These are phyloP conservation scores for Temnothorax ravouxi DNA, from an alignment of 2,888 invertebrate species.

Conservation along the genomic window DNA sequence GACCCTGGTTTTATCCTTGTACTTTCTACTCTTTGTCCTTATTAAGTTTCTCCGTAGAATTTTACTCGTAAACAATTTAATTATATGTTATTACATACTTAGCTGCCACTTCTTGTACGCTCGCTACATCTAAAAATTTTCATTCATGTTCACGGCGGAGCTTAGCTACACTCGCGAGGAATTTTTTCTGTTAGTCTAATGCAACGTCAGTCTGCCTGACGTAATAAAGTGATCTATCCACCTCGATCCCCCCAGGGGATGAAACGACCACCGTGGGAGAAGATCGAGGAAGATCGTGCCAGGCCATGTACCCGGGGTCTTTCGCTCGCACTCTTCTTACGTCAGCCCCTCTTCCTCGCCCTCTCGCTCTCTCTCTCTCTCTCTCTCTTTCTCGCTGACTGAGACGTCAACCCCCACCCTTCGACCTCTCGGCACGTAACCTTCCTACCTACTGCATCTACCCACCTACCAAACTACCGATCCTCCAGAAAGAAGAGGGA, in stretches of 20 bases:
- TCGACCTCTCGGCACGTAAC: conserved; percentile 70
- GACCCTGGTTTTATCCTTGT: neutral
- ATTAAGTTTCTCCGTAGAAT: neutral
- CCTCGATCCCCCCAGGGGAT: conserved; percentile 61
- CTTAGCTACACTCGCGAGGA: conserved; percentile 14
- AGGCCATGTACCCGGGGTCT: conserved; percentile 48
- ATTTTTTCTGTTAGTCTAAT: conserved; percentile 45
- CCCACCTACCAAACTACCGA: conserved; percentile 70
- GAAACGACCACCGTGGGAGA: conserved; percentile 62
- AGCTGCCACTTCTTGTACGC: neutral
- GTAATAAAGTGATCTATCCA: conserved; percentile 63
- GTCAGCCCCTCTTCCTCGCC: conserved; percentile 23
- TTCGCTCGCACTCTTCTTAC: conserved; percentile 48
- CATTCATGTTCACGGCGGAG: neutral
- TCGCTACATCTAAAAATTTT: neutral
- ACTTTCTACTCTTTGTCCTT: neutral
- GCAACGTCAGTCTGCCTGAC: conserved; percentile 47
- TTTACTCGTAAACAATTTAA: conserved; percentile 7
- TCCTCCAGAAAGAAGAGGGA: conserved; percentile 71
- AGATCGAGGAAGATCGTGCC: conserved; percentile 66
- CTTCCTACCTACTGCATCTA: conserved; percentile 71
- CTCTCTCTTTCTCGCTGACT: conserved; percentile 73
- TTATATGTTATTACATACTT: neutral
- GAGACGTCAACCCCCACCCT: conserved; percentile 82
- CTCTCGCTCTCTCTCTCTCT: conserved; percentile 30